Base-by-base conservation (phyloP, 2,797 vertebrate species). In the Amphiprion clarkii region DNA sequence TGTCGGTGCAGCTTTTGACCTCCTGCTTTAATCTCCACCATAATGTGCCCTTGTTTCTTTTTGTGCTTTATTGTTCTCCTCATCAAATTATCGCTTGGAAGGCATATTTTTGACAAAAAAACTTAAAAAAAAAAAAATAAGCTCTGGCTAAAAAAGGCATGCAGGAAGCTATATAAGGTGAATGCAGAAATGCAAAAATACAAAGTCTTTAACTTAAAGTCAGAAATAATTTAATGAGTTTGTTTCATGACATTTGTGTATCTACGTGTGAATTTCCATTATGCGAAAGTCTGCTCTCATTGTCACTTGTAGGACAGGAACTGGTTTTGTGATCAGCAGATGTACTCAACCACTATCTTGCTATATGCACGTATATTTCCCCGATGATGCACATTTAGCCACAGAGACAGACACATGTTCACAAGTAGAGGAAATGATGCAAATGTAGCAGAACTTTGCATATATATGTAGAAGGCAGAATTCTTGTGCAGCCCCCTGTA, bases 351-450 rank as follows among this genome's bases (percentile, higher is more conserved):
- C 36, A 3, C 36, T 39, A 10, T 39, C 36, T 39, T 2, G 36
- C 11, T 39, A 1, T 33, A 8, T 33, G 36, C 10, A 33, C 6
- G 1, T 42, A 6, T 51, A 12, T 5, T 6, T 51, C 3, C 19
- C 2, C 10, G n/a, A 21, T 19, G 8, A 0, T n/a, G 25, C 19
- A 19, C 27, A 5, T 27, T 19, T 33, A n/a, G 2, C 25, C 17
- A 39, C 36, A 10, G 2, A 39, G 11, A 36, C 59, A 1, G 0
- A 71, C 27, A 19, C 21, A 29, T 31, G 39, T 33, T 23, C 2
- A 2, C 16, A 27, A 42, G 64, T 4, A 55, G 2, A 42, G 71
- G 78, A 87, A 78, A 51, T 51, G 23, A 44, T 27, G 12, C 53
- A 63, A 2, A 14, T 0, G 1, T 1, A 10, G 4, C 2, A n/a